Percentiles rank a stretch among this genome's conserved stretches.
These are phyloP conservation scores for Saguinus imperator DNA, from an alignment of 2,113 vertebrate genomes.

Conservation along the genomic window DNA sequence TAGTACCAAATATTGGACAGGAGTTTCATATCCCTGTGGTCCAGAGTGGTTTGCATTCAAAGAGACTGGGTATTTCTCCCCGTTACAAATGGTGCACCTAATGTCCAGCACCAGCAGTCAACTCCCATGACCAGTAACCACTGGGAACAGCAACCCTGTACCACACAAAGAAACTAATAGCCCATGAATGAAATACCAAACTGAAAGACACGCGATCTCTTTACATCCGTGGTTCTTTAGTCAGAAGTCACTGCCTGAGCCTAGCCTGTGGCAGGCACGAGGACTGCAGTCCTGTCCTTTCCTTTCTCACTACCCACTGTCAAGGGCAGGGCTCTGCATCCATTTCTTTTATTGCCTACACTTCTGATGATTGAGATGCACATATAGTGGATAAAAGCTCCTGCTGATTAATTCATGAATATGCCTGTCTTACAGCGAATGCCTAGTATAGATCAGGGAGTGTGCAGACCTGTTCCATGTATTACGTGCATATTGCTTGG, in stretches of 20 bases:
- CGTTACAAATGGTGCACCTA: neutral
- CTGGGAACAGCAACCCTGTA: neutral
- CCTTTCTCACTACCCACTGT: neutral
- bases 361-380: neutral
- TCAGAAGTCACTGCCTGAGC: neutral
- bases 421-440: neutral
- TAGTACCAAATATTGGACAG: neutral
- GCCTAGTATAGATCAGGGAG: neutral
- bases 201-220: neutral
- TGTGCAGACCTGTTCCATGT: fast-evolving
- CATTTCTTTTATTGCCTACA: neutral
- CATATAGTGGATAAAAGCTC: neutral
- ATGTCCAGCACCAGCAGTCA: neutral
- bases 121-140: neutral
- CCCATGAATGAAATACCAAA: neutral
- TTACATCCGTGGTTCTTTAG: neutral
- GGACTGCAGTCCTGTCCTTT: fast-evolving
- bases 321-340: neutral
- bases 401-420: neutral
- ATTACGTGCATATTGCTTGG: neutral
- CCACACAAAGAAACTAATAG: neutral
- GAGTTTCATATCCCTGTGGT: neutral
- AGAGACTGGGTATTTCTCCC: neutral
- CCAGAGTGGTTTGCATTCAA: neutral
- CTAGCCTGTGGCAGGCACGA: neutral